Percentiles rank a stretch among this genome's conserved stretches.
Evolutionary conservation across 2,888 invertebrate species (phyloP).

Genomic region (Eristalis pertinax): DNA sequence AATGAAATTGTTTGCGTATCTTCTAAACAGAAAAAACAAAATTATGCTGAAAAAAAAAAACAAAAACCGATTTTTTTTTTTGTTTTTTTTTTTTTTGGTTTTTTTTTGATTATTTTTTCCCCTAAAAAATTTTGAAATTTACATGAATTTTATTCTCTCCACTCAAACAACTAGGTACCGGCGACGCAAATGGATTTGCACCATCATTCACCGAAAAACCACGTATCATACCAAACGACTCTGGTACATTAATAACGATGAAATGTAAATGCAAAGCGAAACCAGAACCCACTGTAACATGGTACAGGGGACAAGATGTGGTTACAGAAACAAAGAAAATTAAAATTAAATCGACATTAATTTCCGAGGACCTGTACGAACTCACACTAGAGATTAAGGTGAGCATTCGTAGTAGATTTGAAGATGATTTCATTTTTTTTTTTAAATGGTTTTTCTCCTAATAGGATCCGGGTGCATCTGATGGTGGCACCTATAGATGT

Average conservation of each 20-base stretch:
- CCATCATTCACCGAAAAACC: conserved; percentile 99
- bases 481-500: conserved; percentile 95
- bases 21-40: background rate
- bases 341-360: conserved; percentile 88
- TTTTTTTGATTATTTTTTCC: background rate
- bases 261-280: conserved; percentile 97
- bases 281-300: conserved; percentile 96
- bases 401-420: too few relatives aligned
- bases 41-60: background rate
- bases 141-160: conserved; percentile 18
- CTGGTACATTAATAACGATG: conserved; percentile 97
- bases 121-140: background rate
- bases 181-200: conserved; percentile 93
- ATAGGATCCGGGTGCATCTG: conserved; percentile 90
- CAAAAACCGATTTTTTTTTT: too few relatives aligned
- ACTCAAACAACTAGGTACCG: conserved; percentile 87
- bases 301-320: conserved; percentile 95
- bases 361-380: conserved; percentile 93
- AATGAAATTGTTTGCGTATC: conserved; percentile 59
- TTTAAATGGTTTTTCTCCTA: too few relatives aligned
- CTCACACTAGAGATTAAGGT: conserved; percentile 90
- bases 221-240: conserved; percentile 98
- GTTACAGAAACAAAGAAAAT: conserved; percentile 93
- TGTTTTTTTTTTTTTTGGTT: background rate
- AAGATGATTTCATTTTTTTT: too few relatives aligned